Conservation (phyloP, 2,113 vertebrate genomes). For the Pelobates fuscus region DNA sequence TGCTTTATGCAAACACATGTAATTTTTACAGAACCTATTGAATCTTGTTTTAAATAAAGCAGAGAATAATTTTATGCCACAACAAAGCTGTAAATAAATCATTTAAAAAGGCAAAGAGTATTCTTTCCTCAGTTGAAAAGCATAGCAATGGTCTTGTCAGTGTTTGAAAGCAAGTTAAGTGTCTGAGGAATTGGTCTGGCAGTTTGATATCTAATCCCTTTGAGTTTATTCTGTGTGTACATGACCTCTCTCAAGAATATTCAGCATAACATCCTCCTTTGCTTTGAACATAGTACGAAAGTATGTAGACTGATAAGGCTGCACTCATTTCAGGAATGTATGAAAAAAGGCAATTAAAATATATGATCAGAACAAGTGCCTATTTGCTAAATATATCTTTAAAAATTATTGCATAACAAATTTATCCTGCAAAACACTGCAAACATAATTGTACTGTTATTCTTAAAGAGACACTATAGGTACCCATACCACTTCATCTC, state of each 20-base stretch:
- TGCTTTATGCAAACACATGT: too few relatives aligned
- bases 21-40: too few relatives aligned
- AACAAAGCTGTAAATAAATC: conserved; percentile 1
- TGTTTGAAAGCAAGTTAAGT: conserved; percentile 26
- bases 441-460: too few relatives aligned
- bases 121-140: conserved; percentile 21
- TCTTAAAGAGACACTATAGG: too few relatives aligned
- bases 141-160: conserved; percentile 40
- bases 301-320: background rate
- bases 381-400: conserved; percentile 69
- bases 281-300: conserved; percentile 2
- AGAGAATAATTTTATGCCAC: too few relatives aligned
- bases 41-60: too few relatives aligned
- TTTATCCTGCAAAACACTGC: too few relatives aligned
- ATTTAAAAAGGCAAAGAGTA: conserved; percentile 20
- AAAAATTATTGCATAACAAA: too few relatives aligned
- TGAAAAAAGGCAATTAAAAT: conserved; percentile 67
- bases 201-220: conserved; percentile 43
- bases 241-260: conserved; percentile 51
- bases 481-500: too few relatives aligned
- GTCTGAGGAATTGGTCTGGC: conserved; percentile 47
- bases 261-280: conserved; percentile 16
- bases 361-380: conserved; percentile 67
- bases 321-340: conserved; percentile 46
- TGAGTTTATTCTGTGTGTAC: conserved; percentile 30